phyloP scores from a whole-genome alignment of 1,140 invertebrate species.

The Drosophila triauraria region DNA sequence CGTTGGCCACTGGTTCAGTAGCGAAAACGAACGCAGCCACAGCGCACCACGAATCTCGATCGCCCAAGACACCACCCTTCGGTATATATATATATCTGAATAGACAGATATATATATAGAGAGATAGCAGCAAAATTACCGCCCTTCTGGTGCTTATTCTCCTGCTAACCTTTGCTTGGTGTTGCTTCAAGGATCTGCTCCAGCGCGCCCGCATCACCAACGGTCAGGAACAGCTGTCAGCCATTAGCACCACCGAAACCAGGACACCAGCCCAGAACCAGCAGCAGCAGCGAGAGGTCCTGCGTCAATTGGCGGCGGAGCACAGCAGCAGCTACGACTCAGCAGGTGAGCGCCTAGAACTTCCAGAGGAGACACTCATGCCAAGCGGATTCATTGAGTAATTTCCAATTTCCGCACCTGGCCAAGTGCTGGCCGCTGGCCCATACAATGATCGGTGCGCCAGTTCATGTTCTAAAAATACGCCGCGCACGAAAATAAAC shows the following conservation, averaged over 20 bases:
- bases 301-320: slow-evolving; percentile 65
- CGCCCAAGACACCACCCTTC: slow-evolving; percentile 4
- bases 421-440: slow-evolving; percentile 23
- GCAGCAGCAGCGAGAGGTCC: slow-evolving; percentile 58
- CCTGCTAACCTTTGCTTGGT: slow-evolving; percentile 58
- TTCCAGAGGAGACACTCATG: not conserved
- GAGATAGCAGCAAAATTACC: slow-evolving; percentile 54
- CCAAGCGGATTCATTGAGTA: slow-evolving; percentile 9
- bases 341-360: slow-evolving; percentile 40
- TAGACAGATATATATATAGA: slow-evolving; percentile 29
- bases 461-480: slow-evolving; percentile 79
- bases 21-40: slow-evolving; percentile 54
- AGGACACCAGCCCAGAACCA: slow-evolving; percentile 29
- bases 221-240: slow-evolving; percentile 33
- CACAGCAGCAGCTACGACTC: slow-evolving; percentile 63
- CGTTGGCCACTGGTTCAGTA: slow-evolving; percentile 50
- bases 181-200: slow-evolving; percentile 65
- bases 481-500: slow-evolving; percentile 64
- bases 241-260: slow-evolving; percentile 8
- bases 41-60: slow-evolving; percentile 35
- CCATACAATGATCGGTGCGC: slow-evolving; percentile 58
- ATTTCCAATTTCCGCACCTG: slow-evolving; percentile 56
- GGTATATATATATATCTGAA: slow-evolving; percentile 24
- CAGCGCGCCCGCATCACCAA: slow-evolving; percentile 55
- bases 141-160: slow-evolving; percentile 46